A percentile compares a stretch with the other conserved stretches of the same genome.
phyloP scores from a whole-genome alignment of 2,888 invertebrate genomes.

The Allophyes oxyacanthae region DNA sequence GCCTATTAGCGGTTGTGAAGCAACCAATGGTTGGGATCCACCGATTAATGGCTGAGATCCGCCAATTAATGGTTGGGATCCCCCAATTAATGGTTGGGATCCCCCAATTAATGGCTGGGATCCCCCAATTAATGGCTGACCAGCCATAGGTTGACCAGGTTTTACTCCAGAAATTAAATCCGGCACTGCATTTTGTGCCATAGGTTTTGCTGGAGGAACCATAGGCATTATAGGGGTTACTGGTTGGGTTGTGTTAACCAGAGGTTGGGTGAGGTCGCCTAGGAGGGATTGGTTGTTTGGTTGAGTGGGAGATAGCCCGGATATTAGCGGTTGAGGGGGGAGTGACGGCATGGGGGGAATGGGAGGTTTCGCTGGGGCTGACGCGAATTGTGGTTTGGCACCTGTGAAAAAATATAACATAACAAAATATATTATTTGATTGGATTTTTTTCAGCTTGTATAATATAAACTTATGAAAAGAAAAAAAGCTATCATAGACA shows the following conservation, averaged over 20 bases:
- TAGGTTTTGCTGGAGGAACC: constrained; percentile 64
- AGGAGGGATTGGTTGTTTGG: constrained; percentile 49
- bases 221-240: constrained; percentile 62
- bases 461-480: too few relatives aligned
- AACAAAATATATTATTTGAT: too few relatives aligned
- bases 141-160: constrained; percentile 38
- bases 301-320: constrained; percentile 16
- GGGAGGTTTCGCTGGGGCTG: constrained; percentile 77
- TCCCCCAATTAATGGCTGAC: constrained; percentile 13
- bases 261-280: constrained; percentile 41
- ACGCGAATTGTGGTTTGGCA: constrained; percentile 69
- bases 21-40: constrained; percentile 51
- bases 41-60: constrained; percentile 48
- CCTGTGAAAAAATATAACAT: constrained; percentile 54
- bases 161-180: constrained; percentile 81
- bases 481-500: too few relatives aligned
- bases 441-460: too few relatives aligned
- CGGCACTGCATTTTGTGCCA: constrained; percentile 66
- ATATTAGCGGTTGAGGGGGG: constrained; percentile 40
- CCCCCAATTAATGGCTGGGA: constrained; percentile 51
- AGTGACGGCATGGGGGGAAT: constrained; percentile 76
- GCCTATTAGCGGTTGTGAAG: constrained; percentile 8
- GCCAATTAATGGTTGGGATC: constrained; percentile 48
- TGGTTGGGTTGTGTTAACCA: constrained; percentile 13
- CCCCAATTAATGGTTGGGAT: constrained; percentile 54